Evolutionary conservation across 2,797 vertebrate genomes (phyloP).

Genomic region (Dermochelys coriacea): DNA sequence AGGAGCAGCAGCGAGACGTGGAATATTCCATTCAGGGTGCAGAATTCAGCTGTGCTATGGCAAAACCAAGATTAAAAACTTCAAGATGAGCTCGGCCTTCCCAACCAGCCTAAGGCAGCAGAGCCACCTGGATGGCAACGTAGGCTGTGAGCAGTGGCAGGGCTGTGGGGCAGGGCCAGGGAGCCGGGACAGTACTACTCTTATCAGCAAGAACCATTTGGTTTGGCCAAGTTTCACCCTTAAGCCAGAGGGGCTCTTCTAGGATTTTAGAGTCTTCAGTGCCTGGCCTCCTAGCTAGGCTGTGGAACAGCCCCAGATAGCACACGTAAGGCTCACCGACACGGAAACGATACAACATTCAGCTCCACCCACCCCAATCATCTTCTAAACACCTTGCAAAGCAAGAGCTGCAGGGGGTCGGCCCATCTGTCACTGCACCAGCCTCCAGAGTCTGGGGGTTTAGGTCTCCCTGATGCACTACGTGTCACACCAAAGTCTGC

Average conservation of each 20-base stretch:
- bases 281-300: neutral
- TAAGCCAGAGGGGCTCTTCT: neutral
- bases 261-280: neutral
- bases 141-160: neutral
- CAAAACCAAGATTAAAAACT: neutral
- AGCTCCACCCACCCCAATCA: neutral
- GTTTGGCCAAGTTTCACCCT: neutral
- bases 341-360: no score
- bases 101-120: no score
- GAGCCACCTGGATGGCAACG: no score
- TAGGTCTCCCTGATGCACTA: neutral
- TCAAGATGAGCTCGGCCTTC: neutral
- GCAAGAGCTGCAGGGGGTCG: neutral
- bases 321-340: neutral
- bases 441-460: neutral
- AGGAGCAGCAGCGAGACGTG: neutral
- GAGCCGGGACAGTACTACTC: neutral
- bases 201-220: neutral
- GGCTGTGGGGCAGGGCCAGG: no score
- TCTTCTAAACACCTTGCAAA: neutral
- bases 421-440: constrained; percentile 8
- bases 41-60: no score
- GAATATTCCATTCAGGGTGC: no score
- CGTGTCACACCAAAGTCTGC: neutral
- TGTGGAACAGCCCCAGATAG: neutral